A percentile compares a stretch with the other conserved stretches of the same genome.
Evolutionary conservation across 2,797 vertebrate genomes (phyloP).

Genomic region (Urocyon cinereoargenteus): DNA sequence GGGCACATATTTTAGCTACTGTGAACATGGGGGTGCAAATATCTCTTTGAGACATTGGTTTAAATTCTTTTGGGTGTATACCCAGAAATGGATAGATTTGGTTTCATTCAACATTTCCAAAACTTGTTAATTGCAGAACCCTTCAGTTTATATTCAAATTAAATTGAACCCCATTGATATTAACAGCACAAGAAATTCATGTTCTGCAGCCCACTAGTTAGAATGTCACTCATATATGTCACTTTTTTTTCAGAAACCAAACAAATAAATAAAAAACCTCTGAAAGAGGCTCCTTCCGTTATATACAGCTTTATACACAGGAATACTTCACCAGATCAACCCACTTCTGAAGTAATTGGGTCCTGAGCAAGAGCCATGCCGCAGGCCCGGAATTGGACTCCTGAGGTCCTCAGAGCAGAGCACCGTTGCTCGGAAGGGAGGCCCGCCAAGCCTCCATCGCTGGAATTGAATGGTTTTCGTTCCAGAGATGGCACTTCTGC

Average conservation of each 20-base stretch:
- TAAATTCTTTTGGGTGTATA: background rate
- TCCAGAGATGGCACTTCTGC: background rate
- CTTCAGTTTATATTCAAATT: background rate
- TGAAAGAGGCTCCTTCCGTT: background rate
- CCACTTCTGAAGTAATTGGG: background rate
- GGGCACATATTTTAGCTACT: background rate
- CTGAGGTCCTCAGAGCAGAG: background rate
- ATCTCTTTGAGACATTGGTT: background rate
- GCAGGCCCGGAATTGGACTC: background rate
- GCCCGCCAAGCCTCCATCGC: background rate
- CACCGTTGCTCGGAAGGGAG: background rate
- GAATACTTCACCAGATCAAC: background rate
- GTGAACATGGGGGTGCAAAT: background rate
- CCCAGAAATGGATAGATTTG: background rate
- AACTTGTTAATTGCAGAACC: background rate
- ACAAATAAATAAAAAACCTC: background rate
- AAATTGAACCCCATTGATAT: background rate
- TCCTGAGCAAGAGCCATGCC: background rate
- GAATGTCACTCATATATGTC: background rate
- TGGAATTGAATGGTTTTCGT: background rate
- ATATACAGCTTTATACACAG: background rate
- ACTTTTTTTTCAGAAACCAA: background rate
- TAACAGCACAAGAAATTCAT: background rate
- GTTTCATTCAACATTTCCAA: background rate
- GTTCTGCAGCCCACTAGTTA: background rate